phyloP scores from a whole-genome alignment of 1,140 invertebrate species.

The Drosophila auraria region DNA sequence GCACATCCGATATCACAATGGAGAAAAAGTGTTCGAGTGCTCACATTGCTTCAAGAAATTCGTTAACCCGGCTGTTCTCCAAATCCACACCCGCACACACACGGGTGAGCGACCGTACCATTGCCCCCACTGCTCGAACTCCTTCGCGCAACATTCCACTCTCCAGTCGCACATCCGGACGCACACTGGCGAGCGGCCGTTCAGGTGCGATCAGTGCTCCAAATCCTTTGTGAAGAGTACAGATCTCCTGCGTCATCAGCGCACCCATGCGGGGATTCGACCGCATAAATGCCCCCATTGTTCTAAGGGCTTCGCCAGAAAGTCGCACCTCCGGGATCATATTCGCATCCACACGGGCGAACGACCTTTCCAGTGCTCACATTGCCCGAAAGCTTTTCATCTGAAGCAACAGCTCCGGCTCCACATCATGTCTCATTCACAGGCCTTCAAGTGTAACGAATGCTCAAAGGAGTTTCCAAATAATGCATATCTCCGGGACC shows the following conservation, averaged over 20 bases:
- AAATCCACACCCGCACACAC: background rate
- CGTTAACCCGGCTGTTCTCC: background rate
- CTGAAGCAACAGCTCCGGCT: background rate
- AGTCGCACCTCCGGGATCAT: background rate
- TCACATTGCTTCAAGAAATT: background rate
- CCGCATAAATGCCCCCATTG: background rate
- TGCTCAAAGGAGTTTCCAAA: background rate
- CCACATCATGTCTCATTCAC: background rate
- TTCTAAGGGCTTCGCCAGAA: background rate
- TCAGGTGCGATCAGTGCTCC: background rate
- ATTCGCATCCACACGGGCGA: background rate
- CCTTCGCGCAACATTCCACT: background rate
- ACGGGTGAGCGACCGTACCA: background rate
- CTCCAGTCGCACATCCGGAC: background rate
- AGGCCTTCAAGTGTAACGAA: background rate
- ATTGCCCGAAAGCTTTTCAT: background rate
- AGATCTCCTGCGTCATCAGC: background rate
- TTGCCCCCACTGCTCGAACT: background rate
- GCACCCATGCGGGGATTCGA: slow-evolving; percentile 5
- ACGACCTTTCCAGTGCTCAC: background rate
- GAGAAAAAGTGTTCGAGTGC: background rate
- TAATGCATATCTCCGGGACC: background rate
- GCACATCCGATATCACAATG: background rate
- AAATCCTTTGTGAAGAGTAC: background rate
- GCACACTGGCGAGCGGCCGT: slow-evolving; percentile 6